Base-by-base conservation (phyloP, 2,113 vertebrate genomes). In the Phaethon lepturus region DNA sequence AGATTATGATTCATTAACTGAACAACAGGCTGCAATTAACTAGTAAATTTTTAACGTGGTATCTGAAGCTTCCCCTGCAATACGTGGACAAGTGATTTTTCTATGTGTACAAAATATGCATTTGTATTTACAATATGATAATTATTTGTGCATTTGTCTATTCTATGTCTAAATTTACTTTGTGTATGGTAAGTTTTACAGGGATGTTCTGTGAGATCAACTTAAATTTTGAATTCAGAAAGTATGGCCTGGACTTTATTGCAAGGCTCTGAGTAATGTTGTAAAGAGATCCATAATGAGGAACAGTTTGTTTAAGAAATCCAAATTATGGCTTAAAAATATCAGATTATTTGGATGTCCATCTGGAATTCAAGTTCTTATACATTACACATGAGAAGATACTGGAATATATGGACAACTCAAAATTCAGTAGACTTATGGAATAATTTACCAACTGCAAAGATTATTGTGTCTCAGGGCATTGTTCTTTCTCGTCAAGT, bases 361-460 rank as follows among this genome's bases (percentile, higher is more conserved):
- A 92, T 96, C 94, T 97, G 95, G 86, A 97, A 95, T 86, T 76
- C 53, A 73, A 16, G 9, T 50, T 92, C 20, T 67, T 94, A 40
- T 73, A 25, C 68, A 75, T 95, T 79, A 40, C 56, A 63, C 38
- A 42, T 64, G 56, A 97, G 79, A 96, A 95, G 74, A 92, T 49
- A 86, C 55, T 64, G 82, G 96, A 94, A 91, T 93, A 85, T 49
- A 92, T 95, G 75, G 67, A 88, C 59, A 73, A 84, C 44, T 92
- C 75, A 91, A 95, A 90, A 93, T 85, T 94, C 44, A 59, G 72
- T 75, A 91, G 52, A 53, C 47, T 90, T 90, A 24, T 93, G 75
- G 71, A 96, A 86, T 78, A 95, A 96, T 91, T 96, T 97, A 88
- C 83, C 82, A 91, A 90, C 50, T 95, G 88, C 80, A 95, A 97